Conservation (phyloP, 2,888 invertebrate species). For the Trachelus iudaicus region DNA sequence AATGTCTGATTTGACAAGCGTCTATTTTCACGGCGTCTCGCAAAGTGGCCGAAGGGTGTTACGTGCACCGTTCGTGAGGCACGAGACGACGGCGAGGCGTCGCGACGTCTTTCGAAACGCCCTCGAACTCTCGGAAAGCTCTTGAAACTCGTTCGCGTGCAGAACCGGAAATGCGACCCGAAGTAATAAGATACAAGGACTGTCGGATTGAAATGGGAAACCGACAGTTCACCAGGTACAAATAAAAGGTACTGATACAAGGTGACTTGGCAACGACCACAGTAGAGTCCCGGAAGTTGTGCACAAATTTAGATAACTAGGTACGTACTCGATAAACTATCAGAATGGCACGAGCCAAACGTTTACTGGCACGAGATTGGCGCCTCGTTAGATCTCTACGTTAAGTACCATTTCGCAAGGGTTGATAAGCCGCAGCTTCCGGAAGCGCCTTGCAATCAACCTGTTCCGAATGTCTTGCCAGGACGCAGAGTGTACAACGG, state of each 20-base stretch:
- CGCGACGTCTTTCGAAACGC: constrained; percentile 16
- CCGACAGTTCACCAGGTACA: no score
- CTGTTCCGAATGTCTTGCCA: neutral
- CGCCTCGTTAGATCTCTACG: no score
- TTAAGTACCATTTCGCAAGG: no score
- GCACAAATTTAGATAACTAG: no score
- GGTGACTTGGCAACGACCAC: no score
- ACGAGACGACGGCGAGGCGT: neutral
- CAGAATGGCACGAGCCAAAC: no score
- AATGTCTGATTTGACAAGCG: neutral
- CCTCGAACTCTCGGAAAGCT: neutral
- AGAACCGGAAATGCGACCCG: neutral
- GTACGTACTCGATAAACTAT: no score
- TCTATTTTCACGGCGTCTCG: neutral
- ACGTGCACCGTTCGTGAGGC: neutral
- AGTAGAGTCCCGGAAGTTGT: no score
- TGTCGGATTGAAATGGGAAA: no score
- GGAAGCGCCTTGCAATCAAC: neutral
- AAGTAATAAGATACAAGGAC: neutral
- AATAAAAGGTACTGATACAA: no score
- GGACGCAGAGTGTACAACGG: neutral
- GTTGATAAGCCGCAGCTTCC: neutral
- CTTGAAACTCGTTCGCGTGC: neutral
- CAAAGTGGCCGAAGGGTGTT: neutral
- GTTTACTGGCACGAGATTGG: no score